These are phyloP conservation scores for Nesoenas mayeri DNA, from an alignment of 2,113 vertebrate genomes.

Conservation along the genomic window DNA sequence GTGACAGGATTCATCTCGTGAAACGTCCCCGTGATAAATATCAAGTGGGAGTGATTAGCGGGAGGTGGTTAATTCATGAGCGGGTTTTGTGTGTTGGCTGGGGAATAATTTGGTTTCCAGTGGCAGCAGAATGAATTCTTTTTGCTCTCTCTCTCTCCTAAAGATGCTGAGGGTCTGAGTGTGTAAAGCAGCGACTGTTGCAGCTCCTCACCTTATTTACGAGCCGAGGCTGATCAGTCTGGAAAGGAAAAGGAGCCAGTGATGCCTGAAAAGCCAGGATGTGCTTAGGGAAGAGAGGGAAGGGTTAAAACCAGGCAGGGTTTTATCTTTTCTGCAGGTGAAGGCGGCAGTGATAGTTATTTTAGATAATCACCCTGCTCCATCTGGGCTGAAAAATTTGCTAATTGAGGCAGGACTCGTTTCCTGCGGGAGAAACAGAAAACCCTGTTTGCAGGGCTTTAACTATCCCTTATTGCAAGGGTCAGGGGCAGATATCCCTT, in stretches of 20 bases:
- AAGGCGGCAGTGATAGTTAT: background rate
- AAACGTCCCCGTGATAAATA: slow-evolving; percentile 56
- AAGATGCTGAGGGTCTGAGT: background rate
- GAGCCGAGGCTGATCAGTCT: background rate
- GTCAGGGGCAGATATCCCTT: background rate
- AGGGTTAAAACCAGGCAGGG: background rate
- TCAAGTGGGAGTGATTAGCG: slow-evolving; percentile 53
- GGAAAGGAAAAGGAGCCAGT: background rate
- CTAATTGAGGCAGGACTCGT: background rate
- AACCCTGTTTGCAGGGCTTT: background rate
- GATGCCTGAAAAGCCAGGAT: background rate
- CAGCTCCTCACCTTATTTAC: background rate
- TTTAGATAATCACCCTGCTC: background rate
- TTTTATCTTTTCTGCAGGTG: background rate
- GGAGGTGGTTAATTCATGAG: slow-evolving; percentile 59
- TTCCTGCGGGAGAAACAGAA: background rate
- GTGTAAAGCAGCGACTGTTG: background rate
- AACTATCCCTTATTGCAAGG: background rate
- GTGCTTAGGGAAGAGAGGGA: background rate
- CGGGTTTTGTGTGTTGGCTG: slow-evolving; percentile 1
- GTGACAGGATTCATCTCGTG: slow-evolving; percentile 78
- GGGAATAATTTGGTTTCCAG: slow-evolving; percentile 27
- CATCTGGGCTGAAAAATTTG: background rate
- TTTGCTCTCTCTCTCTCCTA: background rate
- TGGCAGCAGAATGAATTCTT: background rate